Percentiles rank a stretch among this genome's conserved stretches.
Conservation (phyloP, 92 coral and sea anemone genomes). For the Paramuricea clavata region DNA sequence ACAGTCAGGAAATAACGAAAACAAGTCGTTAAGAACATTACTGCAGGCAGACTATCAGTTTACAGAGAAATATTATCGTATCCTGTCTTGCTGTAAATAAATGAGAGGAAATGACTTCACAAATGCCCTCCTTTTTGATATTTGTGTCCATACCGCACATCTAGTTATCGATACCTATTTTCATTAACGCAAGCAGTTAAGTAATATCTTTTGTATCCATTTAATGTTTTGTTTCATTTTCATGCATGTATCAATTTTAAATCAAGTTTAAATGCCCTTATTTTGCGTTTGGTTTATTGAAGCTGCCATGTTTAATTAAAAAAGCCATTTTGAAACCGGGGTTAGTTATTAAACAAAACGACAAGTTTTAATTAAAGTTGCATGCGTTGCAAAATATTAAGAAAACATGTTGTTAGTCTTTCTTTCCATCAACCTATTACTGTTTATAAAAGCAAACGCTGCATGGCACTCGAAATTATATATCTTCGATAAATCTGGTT, state of each 20-base stretch:
- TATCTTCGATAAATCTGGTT: too few species aligned
- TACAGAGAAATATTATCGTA: constrained; percentile 25
- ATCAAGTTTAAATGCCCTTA: constrained; percentile 1
- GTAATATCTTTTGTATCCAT: not conserved
- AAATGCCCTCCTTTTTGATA: not conserved
- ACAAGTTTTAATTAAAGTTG: constrained; percentile 33
- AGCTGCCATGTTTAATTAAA: constrained; percentile 3
- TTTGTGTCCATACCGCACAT: not conserved
- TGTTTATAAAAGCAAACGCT: constrained; percentile 8
- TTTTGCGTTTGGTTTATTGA: not conserved
- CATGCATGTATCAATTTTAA: not conserved
- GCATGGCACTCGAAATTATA: not conserved
- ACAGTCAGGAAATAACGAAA: constrained; percentile 31
- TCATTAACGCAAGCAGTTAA: not conserved
- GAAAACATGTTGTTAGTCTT: constrained; percentile 22
- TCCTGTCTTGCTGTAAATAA: not conserved
- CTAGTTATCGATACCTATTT: not conserved
- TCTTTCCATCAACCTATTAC: not conserved
- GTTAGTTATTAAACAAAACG: constrained; percentile 29
- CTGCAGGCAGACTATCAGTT: constrained; percentile 37
- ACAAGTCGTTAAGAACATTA: constrained; percentile 17
- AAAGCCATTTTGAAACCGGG: not conserved
- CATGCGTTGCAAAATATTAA: not conserved
- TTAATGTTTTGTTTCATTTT: not conserved
- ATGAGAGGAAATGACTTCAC: constrained; percentile 22